These are phyloP conservation scores for Fregata magnificens DNA, from an alignment of 2,113 vertebrate species.

Conservation along the genomic window DNA sequence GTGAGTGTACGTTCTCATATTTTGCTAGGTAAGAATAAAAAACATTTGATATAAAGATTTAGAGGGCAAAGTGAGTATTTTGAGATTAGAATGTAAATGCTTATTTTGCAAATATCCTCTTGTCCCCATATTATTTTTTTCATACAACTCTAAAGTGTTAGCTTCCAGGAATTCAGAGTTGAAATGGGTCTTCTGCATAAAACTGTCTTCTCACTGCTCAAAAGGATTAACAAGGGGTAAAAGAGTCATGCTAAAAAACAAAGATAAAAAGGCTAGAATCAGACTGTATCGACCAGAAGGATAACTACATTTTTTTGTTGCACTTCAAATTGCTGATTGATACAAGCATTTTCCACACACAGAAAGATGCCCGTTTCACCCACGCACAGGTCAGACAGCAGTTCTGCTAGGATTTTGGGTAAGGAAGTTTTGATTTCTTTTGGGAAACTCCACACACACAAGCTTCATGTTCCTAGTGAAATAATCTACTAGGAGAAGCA, in stretches of 20 bases:
- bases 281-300: not conserved
- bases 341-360: not conserved
- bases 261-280: not conserved
- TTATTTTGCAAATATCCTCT: not conserved
- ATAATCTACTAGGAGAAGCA: not conserved
- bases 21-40: not conserved
- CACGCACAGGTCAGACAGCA: not conserved
- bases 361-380: not conserved
- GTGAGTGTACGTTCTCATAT: not conserved
- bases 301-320: not conserved
- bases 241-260: not conserved
- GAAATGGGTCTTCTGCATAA: not conserved
- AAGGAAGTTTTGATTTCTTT: not conserved
- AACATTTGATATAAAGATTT: not conserved
- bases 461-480: not conserved
- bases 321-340: not conserved
- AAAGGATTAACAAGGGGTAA: not conserved
- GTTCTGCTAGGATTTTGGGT: not conserved
- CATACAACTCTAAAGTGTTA: not conserved
- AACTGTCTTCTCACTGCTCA: not conserved
- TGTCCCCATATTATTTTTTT: not conserved
- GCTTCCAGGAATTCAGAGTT: not conserved
- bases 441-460: not conserved
- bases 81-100: not conserved
- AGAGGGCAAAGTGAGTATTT: not conserved